Evolutionary conservation across 35 echinoderm and acorn worm species (phyloP), one percentile per base, ranked within the genome.

Genomic region (Apostichopus japonicus): DNA sequence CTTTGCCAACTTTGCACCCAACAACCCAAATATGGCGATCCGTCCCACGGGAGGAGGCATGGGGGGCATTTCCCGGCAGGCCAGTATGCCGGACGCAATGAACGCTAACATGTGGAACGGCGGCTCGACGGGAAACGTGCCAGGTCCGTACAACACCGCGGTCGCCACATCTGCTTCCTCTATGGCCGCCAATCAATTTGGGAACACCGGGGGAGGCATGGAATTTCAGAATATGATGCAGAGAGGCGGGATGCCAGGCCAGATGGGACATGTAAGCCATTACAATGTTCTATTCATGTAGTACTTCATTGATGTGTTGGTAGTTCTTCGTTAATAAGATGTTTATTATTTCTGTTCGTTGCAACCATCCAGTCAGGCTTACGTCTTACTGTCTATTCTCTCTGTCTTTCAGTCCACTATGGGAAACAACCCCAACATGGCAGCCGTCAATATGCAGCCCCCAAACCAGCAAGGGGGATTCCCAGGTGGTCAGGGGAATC

Each of bases 91-190:
- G 0, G 91, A 77, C 2, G 55, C 86, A 11, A 80, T 86, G 53
- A 92, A 88, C 14, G 83, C 55, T 5, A 92, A 92, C 76, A 90
- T 95, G 90, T 92, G 96, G 86, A 90, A 90, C 33, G 24, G 58
- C 23, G 59, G 72, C 57, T 65, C 92, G 23, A 25, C 88, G 4
- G 79, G 53, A 9, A 70, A 72, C 16, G 90, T 90, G 73, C 86
- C 73, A 6, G 23, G 44, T 27, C 93, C 71, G 54, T 94, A 79
- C 24, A 56, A 78, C 23, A 92, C 89, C 91, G 76, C 90, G 6
- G 62, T 89, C 16, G 19, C 86, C 9, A 89, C 59, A 23, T 23
- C 86, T 53, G 61, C 61, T 5, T 67, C 86, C 23, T 67, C 86
- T 3, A 72, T 72, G 61, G 63, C 16, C 5, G 63, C 21, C 14